Base-by-base conservation (phyloP, 2,113 vertebrate species). In the Neotoma lepida region DNA sequence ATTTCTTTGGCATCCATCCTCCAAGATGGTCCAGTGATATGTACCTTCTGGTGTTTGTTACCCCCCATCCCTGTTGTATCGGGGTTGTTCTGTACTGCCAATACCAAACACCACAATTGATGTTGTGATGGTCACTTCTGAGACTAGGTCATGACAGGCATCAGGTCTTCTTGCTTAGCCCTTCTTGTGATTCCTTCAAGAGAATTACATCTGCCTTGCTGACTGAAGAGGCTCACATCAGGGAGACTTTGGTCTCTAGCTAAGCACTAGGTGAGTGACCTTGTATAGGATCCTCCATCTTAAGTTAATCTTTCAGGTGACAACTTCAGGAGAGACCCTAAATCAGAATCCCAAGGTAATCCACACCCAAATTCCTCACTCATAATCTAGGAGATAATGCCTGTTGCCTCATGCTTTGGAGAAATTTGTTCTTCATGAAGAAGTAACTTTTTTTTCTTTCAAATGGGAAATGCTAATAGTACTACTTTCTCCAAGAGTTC, bases 361-460 rank as follows among this genome's bases (percentile, higher is more conserved):
- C 71, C 80, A 49, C 54, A 46, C 46, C 68, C 49, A 88, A 77
- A 94, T 91, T 81, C 46, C 80, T 91, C 35, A 94, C 3, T 33
- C 26, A 88, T 73, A 94, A 63, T 86, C 10, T 35, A 26, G 64
- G 41, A 82, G 26, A 58, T 74, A 71, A 87, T 22, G 85, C 46
- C 63, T 74, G 33, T 49, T 54, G 28, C 78, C 93, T 86, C 49
- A 73, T 39, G 35, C 46, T 86, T 94, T 49, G 8, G 17, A 28
- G 30, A 80, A 76, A 90, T 89, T 68, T 12, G 6, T 71, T 85
- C 74, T 6, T 4, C 35, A 87, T 70, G n/a, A 39, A 86, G 64
- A 63, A 58, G 4, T 46, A 81, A 86, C 63, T 28, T 28, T 46
- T 44, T 44, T 74, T 41, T n/a, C 54, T 63, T 41, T 10, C 39